Evolutionary conservation across 2,888 invertebrate genomes (phyloP).

Genomic region (Machimus rusticus): DNA sequence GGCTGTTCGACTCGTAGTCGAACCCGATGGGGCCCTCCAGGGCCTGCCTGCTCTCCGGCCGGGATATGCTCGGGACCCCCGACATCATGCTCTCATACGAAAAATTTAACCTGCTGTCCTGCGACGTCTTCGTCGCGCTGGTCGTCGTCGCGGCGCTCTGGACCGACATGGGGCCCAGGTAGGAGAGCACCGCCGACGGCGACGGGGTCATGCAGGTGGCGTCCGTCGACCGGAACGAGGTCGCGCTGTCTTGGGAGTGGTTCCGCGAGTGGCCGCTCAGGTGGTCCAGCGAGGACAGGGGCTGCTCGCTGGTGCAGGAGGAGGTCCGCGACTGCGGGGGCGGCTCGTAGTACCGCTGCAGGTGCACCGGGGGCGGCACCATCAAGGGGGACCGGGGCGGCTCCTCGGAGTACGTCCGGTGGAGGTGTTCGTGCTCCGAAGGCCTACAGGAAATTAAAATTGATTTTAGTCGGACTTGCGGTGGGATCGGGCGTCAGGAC

Average conservation of each 20-base stretch:
- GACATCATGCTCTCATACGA: conserved; percentile 41
- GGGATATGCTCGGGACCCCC: conserved; percentile 28
- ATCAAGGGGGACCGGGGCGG: conserved; percentile 71
- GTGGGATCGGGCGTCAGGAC: not conserved
- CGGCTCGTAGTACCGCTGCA: conserved; percentile 55
- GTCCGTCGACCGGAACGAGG: conserved; percentile 51
- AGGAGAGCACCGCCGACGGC: conserved; percentile 42
- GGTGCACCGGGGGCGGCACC: conserved; percentile 48
- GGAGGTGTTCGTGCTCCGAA: conserved; percentile 76
- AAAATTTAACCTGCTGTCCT: conserved; percentile 41
- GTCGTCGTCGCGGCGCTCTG: conserved; percentile 38
- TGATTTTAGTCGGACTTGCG: not conserved
- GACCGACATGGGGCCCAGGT: conserved; percentile 42
- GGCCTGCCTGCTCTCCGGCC: not conserved
- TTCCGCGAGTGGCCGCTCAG: conserved; percentile 51
- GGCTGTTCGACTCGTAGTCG: conserved; percentile 61
- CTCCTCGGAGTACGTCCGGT: conserved; percentile 86
- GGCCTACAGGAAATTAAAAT: conserved; percentile 47
- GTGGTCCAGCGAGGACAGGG: conserved; percentile 51
- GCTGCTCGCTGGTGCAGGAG: conserved; percentile 47
- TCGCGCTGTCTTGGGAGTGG: conserved; percentile 52
- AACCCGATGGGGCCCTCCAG: conserved; percentile 45
- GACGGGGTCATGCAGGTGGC: conserved; percentile 52
- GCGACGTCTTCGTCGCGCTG: conserved; percentile 41
- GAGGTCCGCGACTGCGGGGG: conserved; percentile 50